Base-by-base conservation (phyloP, 2,888 invertebrate species). In the Netelia inedita region DNA sequence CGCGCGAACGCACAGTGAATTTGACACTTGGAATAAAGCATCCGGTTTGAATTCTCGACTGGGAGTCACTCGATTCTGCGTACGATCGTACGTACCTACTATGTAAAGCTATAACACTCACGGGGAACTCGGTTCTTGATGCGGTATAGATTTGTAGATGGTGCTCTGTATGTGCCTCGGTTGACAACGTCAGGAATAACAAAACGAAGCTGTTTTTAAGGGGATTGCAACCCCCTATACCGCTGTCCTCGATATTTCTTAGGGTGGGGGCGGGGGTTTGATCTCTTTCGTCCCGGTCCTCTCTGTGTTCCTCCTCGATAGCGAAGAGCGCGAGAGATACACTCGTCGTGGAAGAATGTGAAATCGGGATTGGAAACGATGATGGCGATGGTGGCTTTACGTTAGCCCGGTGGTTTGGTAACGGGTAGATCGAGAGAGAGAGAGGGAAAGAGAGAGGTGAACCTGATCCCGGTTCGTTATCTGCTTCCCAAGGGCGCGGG, bases 381-480 rank as follows among this genome's bases (percentile, higher is more conserved):
- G 79, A 71, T 21, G 69, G 63, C 21, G 66, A 59, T 35, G 65
- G 63, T 41, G 23, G 61, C n/a, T 41, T 10, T 14, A 14, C 14
- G 46, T 46, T 46, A 19, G 68, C 35, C 16, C 69, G 61, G 57
- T 21, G 14, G 79, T 35, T 43, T 35, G 50, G 72, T 55, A 66
- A 55, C 23, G 55, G 72, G 69, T n/a, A 73, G 59, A 85, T 66
- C 76, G 69, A 76, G 72, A 68, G 68, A 69, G 75, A 50, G 63
- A 71, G 72, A 19, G 73, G 61, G 73, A 55, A 53, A 76, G 73
- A 80, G 71, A 72, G 68, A 78, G 55, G 41, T 79, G 82, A 86
- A 85, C 74, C 82, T 82, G 86, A 87, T 87, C 85, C 82, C 71
- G 73, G 85, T 87, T 87, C 87, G 87, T 87, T 87, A 87, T 87